phyloP scores from a whole-genome alignment of 1,140 invertebrate species.

The Oryzaephilus surinamensis region DNA sequence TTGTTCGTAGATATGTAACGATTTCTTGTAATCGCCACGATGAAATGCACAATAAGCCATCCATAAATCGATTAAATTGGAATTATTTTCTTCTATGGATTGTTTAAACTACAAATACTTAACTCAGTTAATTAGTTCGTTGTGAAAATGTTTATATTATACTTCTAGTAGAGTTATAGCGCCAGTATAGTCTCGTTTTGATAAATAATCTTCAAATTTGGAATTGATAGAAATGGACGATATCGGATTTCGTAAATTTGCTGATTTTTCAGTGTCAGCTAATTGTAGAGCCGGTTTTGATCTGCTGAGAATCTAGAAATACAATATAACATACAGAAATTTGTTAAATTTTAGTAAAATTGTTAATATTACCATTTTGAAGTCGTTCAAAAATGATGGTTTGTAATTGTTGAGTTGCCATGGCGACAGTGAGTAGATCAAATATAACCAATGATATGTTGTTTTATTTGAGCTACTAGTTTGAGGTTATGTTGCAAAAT shows the following conservation, averaged over 20 bases:
- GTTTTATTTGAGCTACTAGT: too few relatives aligned
- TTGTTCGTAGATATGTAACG: constrained; percentile 62
- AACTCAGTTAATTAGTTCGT: constrained; percentile 4
- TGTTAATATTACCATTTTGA: not conserved
- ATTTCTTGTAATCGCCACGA: constrained; percentile 82
- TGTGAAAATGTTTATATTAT: constrained; percentile 7
- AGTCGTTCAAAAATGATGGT: not conserved
- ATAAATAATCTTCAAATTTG: constrained; percentile 83
- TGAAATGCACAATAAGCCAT: constrained; percentile 92
- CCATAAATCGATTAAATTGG: constrained; percentile 71
- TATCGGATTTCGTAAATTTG: constrained; percentile 11
- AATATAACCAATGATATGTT: too few relatives aligned
- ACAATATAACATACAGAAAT: not conserved
- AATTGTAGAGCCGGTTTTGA: constrained; percentile 30
- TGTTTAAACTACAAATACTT: constrained; percentile 31
- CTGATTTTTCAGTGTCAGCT: constrained; percentile 6
- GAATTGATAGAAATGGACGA: constrained; percentile 44
- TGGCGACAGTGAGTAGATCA: too few relatives aligned
- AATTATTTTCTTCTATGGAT: constrained; percentile 18
- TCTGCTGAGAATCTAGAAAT: constrained; percentile 28
- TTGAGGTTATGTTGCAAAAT: too few relatives aligned
- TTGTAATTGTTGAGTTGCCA: constrained; percentile 2
- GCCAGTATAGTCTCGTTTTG: constrained; percentile 84
- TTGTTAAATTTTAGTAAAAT: not conserved
- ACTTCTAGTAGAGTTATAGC: constrained; percentile 89